phyloP scores from a whole-genome alignment of 2,113 vertebrate genomes.

The Pollachius pollachius region DNA sequence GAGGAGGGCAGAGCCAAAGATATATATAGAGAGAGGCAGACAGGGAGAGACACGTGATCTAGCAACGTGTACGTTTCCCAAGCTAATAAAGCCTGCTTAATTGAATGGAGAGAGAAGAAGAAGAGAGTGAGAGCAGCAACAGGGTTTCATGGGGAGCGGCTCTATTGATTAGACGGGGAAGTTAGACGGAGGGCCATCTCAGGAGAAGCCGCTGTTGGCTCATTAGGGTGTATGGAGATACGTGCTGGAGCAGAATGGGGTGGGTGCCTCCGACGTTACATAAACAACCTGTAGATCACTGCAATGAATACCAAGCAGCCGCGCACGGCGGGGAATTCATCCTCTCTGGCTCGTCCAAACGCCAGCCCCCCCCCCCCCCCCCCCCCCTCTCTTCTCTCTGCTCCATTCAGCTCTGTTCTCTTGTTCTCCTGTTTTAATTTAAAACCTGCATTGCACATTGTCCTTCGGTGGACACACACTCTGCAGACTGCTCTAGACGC shows the following conservation, averaged over 20 bases:
- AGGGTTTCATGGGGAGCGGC: constrained; percentile 15
- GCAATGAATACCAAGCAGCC: constrained; percentile 38
- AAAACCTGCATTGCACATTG: no score
- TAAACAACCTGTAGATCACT: constrained; percentile 42
- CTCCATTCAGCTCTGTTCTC: not conserved
- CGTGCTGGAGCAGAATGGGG: constrained; percentile 20
- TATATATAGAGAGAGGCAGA: not conserved
- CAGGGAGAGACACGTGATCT: no score
- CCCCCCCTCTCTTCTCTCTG: constrained; percentile 11
- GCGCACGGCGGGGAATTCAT: constrained; percentile 52
- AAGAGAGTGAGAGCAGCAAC: no score
- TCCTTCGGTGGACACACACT: no score
- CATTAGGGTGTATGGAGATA: constrained; percentile 30
- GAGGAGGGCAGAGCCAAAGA: not conserved
- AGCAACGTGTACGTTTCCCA: no score
- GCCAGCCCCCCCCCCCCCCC: constrained; percentile 15
- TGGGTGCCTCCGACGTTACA: constrained; percentile 5
- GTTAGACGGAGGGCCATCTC: not conserved
- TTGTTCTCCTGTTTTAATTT: not conserved
- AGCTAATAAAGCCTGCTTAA: no score
- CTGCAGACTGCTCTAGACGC: no score
- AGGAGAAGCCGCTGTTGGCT: constrained; percentile 26
- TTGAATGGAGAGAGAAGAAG: no score
- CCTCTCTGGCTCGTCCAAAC: constrained; percentile 29
- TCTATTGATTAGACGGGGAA: constrained; percentile 18